phyloP scores from a whole-genome alignment of 2,888 invertebrate species.

The Cyclophora punctaria region DNA sequence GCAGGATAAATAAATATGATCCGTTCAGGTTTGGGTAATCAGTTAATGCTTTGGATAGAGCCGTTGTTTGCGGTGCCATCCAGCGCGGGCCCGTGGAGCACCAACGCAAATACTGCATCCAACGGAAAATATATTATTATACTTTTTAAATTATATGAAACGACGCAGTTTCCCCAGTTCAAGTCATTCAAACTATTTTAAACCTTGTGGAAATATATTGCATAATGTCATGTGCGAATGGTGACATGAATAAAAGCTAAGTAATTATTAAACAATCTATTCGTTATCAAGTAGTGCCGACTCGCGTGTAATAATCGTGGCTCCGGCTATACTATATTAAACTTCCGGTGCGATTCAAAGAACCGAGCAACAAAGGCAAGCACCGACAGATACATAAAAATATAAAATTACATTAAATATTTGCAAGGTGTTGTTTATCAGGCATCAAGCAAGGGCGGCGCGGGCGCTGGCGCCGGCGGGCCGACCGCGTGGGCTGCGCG shows the following conservation, averaged over 20 bases:
- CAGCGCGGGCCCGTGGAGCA: constrained; percentile 17
- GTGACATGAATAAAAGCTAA: too few relatives aligned
- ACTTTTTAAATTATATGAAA: too few relatives aligned
- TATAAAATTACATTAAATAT: constrained; percentile 45
- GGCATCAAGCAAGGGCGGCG: constrained; percentile 38
- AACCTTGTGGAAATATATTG: too few relatives aligned
- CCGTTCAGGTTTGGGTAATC: constrained; percentile 30
- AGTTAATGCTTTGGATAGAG: constrained; percentile 47
- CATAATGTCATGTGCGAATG: too few relatives aligned
- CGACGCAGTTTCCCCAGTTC: too few relatives aligned
- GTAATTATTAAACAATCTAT: too few relatives aligned
- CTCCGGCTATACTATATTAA: not conserved
- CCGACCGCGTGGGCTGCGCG: constrained; percentile 54
- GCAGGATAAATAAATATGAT: too few relatives aligned
- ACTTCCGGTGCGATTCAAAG: constrained; percentile 4
- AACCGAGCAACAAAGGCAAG: constrained; percentile 2
- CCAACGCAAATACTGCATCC: constrained; percentile 5
- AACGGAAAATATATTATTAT: not conserved
- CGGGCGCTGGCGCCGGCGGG: constrained; percentile 44
- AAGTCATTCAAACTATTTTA: too few relatives aligned
- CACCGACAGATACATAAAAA: constrained; percentile 14
- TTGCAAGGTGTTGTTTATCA: constrained; percentile 58
- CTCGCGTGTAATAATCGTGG: too few relatives aligned
- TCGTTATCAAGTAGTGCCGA: too few relatives aligned
- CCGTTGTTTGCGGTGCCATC: constrained; percentile 49